These are phyloP conservation scores for Seira musarum DNA, from an alignment of 2,888 invertebrate species.

Conservation along the genomic window DNA sequence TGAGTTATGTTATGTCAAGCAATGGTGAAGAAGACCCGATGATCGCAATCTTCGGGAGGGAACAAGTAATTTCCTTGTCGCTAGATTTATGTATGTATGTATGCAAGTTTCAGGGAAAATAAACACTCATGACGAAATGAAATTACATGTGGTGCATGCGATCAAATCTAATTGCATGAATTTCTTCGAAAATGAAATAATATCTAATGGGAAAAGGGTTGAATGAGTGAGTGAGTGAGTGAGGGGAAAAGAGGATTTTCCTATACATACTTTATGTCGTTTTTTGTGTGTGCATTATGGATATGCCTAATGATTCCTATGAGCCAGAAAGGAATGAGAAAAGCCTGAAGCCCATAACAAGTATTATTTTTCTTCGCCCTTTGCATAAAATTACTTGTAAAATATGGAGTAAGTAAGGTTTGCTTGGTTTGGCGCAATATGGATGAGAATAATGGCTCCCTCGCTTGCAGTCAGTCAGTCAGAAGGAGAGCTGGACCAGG, in stretches of 20 bases:
- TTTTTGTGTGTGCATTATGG: not conserved
- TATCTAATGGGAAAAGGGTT: not conserved
- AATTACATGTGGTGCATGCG: not conserved
- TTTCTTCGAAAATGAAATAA: constrained; percentile 5
- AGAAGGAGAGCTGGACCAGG: constrained; percentile 2
- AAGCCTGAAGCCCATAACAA: constrained; percentile 1
- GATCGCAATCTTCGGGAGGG: not conserved
- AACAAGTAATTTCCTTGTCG: constrained; percentile 12
- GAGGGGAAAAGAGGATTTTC: not conserved
- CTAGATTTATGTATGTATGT: not conserved
- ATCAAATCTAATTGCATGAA: constrained; percentile 12
- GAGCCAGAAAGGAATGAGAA: not conserved
- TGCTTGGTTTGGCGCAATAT: not conserved
- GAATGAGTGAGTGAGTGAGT: no score
- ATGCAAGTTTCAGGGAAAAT: not conserved
- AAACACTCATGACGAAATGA: not conserved
- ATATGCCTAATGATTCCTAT: not conserved
- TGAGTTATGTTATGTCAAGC: no score
- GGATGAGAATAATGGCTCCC: not conserved
- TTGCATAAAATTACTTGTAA: constrained; percentile 3
- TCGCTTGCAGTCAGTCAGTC: not conserved
- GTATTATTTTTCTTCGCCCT: constrained; percentile 1
- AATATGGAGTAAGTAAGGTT: not conserved
- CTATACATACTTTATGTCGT: not conserved
- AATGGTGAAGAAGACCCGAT: no score